Conservation (phyloP, 1,140 invertebrate genomes). For the Homalodisca vitripennis region DNA sequence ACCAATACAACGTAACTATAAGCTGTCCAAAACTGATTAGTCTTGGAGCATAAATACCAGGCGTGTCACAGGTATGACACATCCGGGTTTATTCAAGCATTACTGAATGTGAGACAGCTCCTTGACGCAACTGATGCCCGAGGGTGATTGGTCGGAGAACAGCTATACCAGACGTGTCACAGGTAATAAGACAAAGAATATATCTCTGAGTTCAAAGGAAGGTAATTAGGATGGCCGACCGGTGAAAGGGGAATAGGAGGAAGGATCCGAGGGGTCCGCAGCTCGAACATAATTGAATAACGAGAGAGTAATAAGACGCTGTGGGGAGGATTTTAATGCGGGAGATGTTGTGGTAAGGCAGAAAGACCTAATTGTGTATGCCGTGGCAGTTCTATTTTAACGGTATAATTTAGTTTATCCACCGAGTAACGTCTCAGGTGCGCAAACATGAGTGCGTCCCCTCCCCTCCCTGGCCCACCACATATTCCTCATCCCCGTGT, state of each 20-base stretch:
- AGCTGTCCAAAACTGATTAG: too few species aligned
- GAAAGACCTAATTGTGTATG: constrained; percentile 17
- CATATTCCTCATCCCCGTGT: too few species aligned
- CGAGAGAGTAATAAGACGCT: constrained; percentile 14
- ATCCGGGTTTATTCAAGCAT: too few species aligned
- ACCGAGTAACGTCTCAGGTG: constrained; percentile 2
- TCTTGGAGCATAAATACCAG: too few species aligned
- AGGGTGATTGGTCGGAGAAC: too few species aligned
- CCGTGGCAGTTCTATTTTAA: constrained; percentile 13
- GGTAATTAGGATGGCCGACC: constrained; percentile 3
- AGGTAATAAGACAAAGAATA: constrained; percentile 18
- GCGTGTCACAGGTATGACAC: too few species aligned
- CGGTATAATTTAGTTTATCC: constrained; percentile 17
- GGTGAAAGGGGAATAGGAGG: background rate
- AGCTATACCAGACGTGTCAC: background rate
- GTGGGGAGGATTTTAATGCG: too few species aligned
- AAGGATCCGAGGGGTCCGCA: background rate
- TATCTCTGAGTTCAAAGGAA: constrained; percentile 9
- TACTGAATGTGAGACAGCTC: too few species aligned
- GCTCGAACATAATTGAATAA: constrained; percentile 8
- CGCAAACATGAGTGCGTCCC: too few species aligned
- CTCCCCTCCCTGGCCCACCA: too few species aligned
- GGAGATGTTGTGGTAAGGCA: constrained; percentile 12
- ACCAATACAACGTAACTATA: too few species aligned
- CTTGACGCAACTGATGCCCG: too few species aligned